Evolutionary conservation across 2,113 vertebrate genomes (phyloP).

Genomic region (Diglossa brunneiventris): DNA sequence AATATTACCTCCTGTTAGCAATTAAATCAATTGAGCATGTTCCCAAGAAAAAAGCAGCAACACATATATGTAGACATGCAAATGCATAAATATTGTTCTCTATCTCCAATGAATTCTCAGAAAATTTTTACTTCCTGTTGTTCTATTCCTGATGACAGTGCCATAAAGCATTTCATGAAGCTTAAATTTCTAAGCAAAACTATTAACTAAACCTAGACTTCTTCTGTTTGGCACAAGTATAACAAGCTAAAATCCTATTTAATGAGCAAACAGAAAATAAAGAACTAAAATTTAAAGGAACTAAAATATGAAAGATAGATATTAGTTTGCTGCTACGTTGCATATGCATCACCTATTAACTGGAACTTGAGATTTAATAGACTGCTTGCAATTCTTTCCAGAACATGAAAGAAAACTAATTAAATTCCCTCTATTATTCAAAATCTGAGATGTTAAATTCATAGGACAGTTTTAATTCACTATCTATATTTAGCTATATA

Average conservation of each 20-base stretch:
- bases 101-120: neutral
- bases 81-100: neutral
- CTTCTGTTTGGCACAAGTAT: neutral
- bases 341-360: neutral
- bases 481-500: neutral
- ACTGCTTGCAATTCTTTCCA: neutral
- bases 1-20: neutral
- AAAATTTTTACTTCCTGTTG: neutral
- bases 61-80: neutral
- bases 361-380: neutral
- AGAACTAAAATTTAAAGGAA: neutral
- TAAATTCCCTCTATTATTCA: neutral
- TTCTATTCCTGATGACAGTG: neutral
- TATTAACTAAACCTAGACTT: neutral
- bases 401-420: neutral
- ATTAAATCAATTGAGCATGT: neutral
- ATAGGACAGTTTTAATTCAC: neutral
- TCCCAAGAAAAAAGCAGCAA: neutral
- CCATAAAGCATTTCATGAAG: neutral
- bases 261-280: neutral
- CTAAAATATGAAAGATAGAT: neutral
- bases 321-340: neutral
- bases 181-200: neutral
- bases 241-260: neutral
- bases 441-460: neutral